These are phyloP conservation scores for Psittacula echo DNA, from an alignment of 2,797 vertebrate genomes.

Conservation along the genomic window DNA sequence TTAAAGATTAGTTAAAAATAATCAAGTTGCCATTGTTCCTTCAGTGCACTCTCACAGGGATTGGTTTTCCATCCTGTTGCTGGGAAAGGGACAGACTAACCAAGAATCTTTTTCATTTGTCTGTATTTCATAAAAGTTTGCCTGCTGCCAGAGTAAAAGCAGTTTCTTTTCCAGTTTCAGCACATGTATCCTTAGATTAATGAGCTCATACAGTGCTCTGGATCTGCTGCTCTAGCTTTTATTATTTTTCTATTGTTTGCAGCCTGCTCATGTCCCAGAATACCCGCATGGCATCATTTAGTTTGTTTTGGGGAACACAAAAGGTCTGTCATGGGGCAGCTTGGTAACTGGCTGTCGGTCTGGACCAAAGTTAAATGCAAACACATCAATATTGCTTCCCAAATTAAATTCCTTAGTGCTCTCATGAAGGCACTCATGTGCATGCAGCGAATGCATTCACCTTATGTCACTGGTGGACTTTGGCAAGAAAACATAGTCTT, in stretches of 20 bases:
- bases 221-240: neutral
- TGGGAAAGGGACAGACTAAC: neutral
- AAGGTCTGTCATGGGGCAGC: neutral
- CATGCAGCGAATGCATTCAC: neutral
- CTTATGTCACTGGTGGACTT: neutral
- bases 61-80: neutral
- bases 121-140: conserved; percentile 16
- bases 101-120: neutral
- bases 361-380: neutral
- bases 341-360: neutral
- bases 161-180: conserved; percentile 14
- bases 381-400: neutral
- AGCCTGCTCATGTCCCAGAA: neutral
- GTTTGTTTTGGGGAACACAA: neutral
- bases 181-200: neutral
- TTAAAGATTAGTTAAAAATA: conserved; percentile 18
- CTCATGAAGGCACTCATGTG: neutral
- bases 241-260: neutral
- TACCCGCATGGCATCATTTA: neutral
- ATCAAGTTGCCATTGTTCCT: conserved; percentile 18
- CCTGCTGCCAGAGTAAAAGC: neutral
- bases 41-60: neutral
- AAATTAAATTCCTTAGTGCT: neutral
- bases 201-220: conserved; percentile 8
- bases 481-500: neutral